Evolutionary conservation across 2,797 vertebrate genomes (phyloP), one percentile per base, ranked within the genome.

Genomic region (Lepilemur ruficaudatus): DNA sequence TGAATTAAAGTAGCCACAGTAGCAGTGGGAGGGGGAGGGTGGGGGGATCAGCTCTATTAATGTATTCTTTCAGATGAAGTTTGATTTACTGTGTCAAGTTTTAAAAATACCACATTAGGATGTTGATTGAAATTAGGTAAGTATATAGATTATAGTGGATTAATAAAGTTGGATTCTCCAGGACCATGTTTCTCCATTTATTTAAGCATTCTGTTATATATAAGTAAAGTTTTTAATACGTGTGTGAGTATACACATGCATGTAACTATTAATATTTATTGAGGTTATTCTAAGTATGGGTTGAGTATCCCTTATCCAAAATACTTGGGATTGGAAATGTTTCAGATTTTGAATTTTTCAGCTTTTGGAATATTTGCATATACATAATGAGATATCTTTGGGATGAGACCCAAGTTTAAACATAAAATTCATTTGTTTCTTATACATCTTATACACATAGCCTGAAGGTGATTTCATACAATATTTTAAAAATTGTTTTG

Each of bases 141-240:
- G 32, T n/a, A 14, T 73, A 25, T 82, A 46, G 52, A 67, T 43
- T 32, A n/a, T 12, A 89, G 22, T 79, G 28, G 57, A 20, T 83
- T 88, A 61, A 55, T 91, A 84, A 73, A 83, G 30, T 46, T 92
- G n/a, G n/a, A n/a, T n/a, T n/a, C n/a, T n/a, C n/a, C n/a, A n/a
- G n/a, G n/a, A n/a, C n/a, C 61, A 52, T 41, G 17, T 72, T 55
- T 82, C 32, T 67, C 18, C 23, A 43, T 86, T 73, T 90, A 38
- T 76, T 83, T 80, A 75, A 88, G 13, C 15, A 48, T 75, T 84
- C 72, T 65, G 11, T 55, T 72, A 10, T 7, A 48, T 72, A 6
- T 14, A 30, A 17, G 57, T n/a, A 52, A 84, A 57, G 32, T 65
- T 90, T 80, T 84, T 63, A 50, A 18, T 59, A 15, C 41, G 20